Evolutionary conservation across 1,140 invertebrate genomes (phyloP).

Genomic region (Homalodisca vitripennis): DNA sequence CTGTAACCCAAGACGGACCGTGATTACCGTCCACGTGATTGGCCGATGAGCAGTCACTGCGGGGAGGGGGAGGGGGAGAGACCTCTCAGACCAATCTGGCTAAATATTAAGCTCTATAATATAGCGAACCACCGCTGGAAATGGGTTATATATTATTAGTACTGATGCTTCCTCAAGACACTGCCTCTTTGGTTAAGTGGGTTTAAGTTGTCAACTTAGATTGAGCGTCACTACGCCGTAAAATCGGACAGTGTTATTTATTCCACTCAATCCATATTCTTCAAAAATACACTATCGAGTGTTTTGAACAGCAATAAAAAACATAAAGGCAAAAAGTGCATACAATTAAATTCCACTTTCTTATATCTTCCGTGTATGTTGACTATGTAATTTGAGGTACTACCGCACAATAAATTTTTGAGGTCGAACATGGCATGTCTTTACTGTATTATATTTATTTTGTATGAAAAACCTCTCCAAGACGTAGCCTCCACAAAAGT

Average conservation of each 20-base stretch:
- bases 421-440: too few relatives aligned
- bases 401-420: neutral
- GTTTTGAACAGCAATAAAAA: too few relatives aligned
- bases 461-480: too few relatives aligned
- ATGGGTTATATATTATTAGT: slow-evolving; percentile 19
- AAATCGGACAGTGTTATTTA: too few relatives aligned
- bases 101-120: slow-evolving; percentile 11
- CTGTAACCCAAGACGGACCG: too few relatives aligned
- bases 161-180: neutral
- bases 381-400: neutral
- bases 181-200: neutral
- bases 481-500: too few relatives aligned
- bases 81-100: slow-evolving; percentile 1
- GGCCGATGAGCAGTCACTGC: neutral
- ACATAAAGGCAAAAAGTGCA: neutral
- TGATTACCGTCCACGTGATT: neutral
- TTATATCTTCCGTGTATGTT: neutral
- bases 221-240: neutral
- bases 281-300: too few relatives aligned
- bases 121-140: slow-evolving; percentile 3
- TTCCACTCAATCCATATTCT: neutral
- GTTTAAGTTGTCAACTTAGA: slow-evolving; percentile 24
- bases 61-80: neutral
- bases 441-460: too few relatives aligned
- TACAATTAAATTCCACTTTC: neutral